Conservation (phyloP, 2,888 invertebrate genomes). For the Achlya flavicornis region DNA sequence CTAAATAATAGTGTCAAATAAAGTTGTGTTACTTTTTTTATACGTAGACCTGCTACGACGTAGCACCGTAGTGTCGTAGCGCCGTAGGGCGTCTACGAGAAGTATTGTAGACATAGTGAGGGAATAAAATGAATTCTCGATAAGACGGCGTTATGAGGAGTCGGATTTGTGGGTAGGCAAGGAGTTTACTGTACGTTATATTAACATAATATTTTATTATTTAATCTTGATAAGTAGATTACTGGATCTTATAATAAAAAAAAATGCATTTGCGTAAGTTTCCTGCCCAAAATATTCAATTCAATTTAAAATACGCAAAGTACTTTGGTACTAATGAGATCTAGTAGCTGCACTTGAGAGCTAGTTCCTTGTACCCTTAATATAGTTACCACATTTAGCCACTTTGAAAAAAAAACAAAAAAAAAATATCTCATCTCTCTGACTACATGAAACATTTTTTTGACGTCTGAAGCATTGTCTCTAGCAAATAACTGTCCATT, state of each 20-base stretch:
- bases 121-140: conserved; percentile 29
- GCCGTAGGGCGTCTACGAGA: conserved; percentile 24
- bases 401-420: too few relatives aligned
- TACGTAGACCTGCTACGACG: conserved; percentile 2
- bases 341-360: too few relatives aligned
- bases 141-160: conserved; percentile 18
- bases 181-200: neutral
- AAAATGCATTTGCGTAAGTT: too few relatives aligned
- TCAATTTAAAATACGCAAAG: neutral
- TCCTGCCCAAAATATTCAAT: too few relatives aligned
- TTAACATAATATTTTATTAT: neutral
- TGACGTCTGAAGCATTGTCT: neutral
- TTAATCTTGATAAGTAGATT: neutral
- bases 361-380: too few relatives aligned
- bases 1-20: conserved; percentile 7
- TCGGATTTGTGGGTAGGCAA: conserved; percentile 18
- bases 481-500: conserved; percentile 16
- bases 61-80: conserved; percentile 13
- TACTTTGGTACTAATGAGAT: too few relatives aligned
- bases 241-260: too few relatives aligned
- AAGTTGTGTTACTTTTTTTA: neutral
- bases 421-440: neutral
- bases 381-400: too few relatives aligned
- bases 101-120: conserved; percentile 15
- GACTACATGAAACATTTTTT: neutral